Conservation (phyloP, 2,888 invertebrate species). For the Prionchulus punctatus region DNA sequence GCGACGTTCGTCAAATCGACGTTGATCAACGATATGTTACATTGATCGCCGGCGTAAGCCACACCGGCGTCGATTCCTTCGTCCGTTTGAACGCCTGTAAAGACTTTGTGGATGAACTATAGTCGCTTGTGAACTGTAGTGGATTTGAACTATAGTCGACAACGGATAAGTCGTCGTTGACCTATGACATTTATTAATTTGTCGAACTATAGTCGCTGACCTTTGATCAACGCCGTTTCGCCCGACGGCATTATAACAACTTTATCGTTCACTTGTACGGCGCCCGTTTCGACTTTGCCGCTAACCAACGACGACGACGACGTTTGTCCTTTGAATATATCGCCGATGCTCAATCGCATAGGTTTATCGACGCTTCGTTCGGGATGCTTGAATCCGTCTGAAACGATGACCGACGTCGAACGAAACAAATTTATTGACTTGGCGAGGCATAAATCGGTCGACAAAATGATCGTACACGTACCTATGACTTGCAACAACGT, state of each 20-base stretch:
- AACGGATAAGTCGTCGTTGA: too few relatives aligned
- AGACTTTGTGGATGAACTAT: conserved; percentile 2
- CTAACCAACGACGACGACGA: conserved; percentile 76
- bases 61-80: conserved; percentile 52
- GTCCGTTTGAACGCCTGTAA: conserved; percentile 49
- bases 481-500: conserved; percentile 68
- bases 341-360: conserved; percentile 74
- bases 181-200: too few relatives aligned
- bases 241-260: conserved; percentile 67
- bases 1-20: conserved; percentile 49
- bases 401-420: neutral
- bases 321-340: conserved; percentile 65
- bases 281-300: conserved; percentile 75
- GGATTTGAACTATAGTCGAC: too few relatives aligned
- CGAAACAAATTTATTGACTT: neutral
- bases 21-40: conserved; percentile 59
- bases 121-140: neutral
- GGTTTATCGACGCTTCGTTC: conserved; percentile 71
- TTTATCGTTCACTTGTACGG: conserved; percentile 66
- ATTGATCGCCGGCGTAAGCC: conserved; percentile 79
- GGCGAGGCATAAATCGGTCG: neutral
- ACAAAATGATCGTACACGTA: conserved; percentile 27
- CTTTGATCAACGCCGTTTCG: conserved; percentile 64
- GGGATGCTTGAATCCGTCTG: conserved; percentile 66
- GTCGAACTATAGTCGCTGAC: conserved; percentile 36